These are phyloP conservation scores for Phymanthus crucifer DNA, from an alignment of 92 coral and sea anemone species.

Conservation along the genomic window DNA sequence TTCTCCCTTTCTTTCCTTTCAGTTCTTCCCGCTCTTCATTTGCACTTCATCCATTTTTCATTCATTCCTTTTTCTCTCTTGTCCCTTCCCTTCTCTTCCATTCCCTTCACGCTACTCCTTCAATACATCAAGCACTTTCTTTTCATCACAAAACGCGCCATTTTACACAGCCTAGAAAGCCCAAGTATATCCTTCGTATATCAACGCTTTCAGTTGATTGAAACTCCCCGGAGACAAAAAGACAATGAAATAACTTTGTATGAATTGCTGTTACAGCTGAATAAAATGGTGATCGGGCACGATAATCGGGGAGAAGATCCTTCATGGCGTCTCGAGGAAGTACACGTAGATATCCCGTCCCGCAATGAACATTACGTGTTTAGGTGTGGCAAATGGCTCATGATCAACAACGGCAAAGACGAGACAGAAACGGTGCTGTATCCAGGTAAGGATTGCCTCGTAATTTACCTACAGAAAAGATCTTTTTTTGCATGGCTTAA, in stretches of 20 bases:
- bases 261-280: constrained; percentile 46
- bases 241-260: not conserved
- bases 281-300: constrained; percentile 78
- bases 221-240: not conserved
- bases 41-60: too few relatives aligned
- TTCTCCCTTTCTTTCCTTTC: too few relatives aligned
- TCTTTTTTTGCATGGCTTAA: too few relatives aligned
- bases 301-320: constrained; percentile 62
- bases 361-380: constrained; percentile 80
- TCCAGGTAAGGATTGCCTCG: constrained; percentile 42
- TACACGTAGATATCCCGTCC: constrained; percentile 75
- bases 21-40: too few relatives aligned
- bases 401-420: constrained; percentile 54
- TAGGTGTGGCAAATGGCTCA: constrained; percentile 73
- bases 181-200: not conserved
- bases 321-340: constrained; percentile 83
- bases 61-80: too few relatives aligned
- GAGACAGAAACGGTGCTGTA: constrained; percentile 66
- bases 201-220: not conserved
- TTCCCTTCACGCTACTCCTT: too few relatives aligned
- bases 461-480: not conserved
- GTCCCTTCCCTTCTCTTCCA: too few relatives aligned
- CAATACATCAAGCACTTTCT: too few relatives aligned
- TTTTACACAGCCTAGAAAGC: too few relatives aligned
- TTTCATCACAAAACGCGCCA: too few relatives aligned